These are phyloP conservation scores for Trichosurus vulpecula DNA, from an alignment of 2,797 vertebrate species.

Conservation along the genomic window DNA sequence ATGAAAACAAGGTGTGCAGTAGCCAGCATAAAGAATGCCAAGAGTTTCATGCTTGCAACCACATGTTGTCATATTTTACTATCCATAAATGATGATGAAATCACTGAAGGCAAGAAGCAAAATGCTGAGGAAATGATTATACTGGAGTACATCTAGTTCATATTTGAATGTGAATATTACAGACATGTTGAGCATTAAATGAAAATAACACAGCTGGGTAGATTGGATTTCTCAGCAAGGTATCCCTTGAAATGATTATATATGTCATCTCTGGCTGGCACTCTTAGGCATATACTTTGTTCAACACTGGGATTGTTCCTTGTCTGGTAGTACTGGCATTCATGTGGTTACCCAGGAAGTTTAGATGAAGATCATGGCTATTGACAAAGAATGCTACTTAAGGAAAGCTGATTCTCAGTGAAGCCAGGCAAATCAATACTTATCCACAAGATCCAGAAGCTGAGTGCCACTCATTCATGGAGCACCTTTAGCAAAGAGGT, in stretches of 20 bases:
- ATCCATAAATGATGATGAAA: not conserved
- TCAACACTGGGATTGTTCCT: not conserved
- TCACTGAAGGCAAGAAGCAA: not conserved
- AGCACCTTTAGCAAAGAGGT: not conserved
- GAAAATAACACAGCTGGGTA: not conserved
- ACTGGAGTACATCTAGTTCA: not conserved
- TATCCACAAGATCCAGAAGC: not conserved
- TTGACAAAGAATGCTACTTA: not conserved
- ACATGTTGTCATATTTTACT: not conserved
- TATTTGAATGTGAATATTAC: not conserved
- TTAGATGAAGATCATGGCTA: not conserved
- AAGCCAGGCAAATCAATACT: not conserved
- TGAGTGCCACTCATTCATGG: not conserved
- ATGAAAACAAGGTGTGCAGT: not conserved
- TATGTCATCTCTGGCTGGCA: not conserved
- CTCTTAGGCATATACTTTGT: not conserved
- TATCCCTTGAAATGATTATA: not conserved
- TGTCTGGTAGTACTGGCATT: not conserved
- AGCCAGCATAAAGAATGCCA: not conserved
- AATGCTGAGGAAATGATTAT: not conserved
- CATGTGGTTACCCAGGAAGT: not conserved
- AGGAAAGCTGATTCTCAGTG: not conserved
- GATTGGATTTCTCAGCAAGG: not conserved
- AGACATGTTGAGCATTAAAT: not conserved
- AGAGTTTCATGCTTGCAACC: not conserved